These are phyloP conservation scores for Ophion slaviceki DNA, from an alignment of 2,888 invertebrate genomes.

Conservation along the genomic window DNA sequence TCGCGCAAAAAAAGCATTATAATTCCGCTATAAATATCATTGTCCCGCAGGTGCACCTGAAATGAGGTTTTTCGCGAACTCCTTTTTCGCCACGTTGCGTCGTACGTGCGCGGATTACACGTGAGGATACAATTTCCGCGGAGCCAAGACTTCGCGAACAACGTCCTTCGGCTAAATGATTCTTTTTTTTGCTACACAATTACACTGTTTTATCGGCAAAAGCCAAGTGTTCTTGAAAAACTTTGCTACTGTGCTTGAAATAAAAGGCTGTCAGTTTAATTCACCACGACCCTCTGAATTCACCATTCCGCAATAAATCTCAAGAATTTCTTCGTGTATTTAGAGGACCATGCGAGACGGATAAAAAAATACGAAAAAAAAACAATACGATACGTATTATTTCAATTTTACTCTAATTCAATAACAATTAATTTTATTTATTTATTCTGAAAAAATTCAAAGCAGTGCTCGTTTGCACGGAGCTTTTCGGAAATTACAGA, in stretches of 20 bases:
- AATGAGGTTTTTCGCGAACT: conserved; percentile 15
- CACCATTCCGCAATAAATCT: not conserved
- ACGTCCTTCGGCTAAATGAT: not conserved
- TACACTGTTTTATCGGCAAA: not conserved
- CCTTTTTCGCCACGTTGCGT: not conserved
- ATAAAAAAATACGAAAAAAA: no score
- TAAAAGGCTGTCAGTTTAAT: not conserved
- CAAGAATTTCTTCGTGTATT: not conserved
- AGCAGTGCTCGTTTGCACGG: no score
- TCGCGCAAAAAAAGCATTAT: conserved; percentile 19
- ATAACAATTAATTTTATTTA: no score
- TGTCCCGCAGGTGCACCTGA: conserved; percentile 29
- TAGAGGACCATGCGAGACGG: no score
- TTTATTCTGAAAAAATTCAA: no score
- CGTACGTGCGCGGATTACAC: not conserved
- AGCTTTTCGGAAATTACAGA: no score
- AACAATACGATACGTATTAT: no score
- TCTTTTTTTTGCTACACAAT: not conserved
- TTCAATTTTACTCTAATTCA: no score
- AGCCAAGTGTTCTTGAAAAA: conserved; percentile 1
- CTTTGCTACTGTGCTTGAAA: conserved; percentile 10
- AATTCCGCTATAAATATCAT: conserved; percentile 41
- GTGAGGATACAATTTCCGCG: conserved; percentile 3
- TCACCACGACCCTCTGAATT: not conserved
- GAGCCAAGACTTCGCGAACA: not conserved